Evolutionary conservation across 2,797 vertebrate genomes (phyloP), one percentile per base, ranked within the genome.

Genomic region (Enteromius paludinosus): DNA sequence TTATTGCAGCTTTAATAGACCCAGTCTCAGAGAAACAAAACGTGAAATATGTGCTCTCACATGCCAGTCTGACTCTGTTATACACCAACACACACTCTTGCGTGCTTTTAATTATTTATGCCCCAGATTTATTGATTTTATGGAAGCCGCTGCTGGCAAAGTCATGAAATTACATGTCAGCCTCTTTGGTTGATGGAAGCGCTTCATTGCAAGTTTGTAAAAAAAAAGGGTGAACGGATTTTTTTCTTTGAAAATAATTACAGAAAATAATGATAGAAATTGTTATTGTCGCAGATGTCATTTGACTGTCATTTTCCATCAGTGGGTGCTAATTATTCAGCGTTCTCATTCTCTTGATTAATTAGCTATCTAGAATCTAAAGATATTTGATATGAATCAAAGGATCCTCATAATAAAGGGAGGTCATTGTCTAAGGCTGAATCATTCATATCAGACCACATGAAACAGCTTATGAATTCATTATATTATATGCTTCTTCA

Each of bases 41-140:
- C 38, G 25, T 72, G 70, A 86, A 84, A 84, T 75, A 84, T 86
- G 81, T 65, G 65, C 47, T 54, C 49, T 75, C 62, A 75, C 49
- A 56, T 30, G 20, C 18, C 10, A 5, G 69, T 9, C 59, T 33
- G 20, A 33, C 30, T 56, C 69, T 61, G 78, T 79, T 71, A 12
- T 76, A 49, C 79, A 41, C 30, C 23, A 56, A 15, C 68, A 47
- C 78, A 66, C 82, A 33, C 10, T 41, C 65, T 65, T 66, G 28
- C 69, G 43, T 52, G 65, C 70, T 75, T 87, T 87, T 84, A 86
- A 87, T 86, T 85, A 87, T 87, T 87, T 77, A 87, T 78, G 54
- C 41, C 14, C 18, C 45, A 81, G 83, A 85, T 86, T 86, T 83
- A 87, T 86, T 80, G 69, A 54, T 25, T 41, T 35, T 23, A 38